Percentiles rank a stretch among this genome's conserved stretches.
Evolutionary conservation across 2,113 vertebrate genomes (phyloP).

Genomic region (Guaruba guarouba): DNA sequence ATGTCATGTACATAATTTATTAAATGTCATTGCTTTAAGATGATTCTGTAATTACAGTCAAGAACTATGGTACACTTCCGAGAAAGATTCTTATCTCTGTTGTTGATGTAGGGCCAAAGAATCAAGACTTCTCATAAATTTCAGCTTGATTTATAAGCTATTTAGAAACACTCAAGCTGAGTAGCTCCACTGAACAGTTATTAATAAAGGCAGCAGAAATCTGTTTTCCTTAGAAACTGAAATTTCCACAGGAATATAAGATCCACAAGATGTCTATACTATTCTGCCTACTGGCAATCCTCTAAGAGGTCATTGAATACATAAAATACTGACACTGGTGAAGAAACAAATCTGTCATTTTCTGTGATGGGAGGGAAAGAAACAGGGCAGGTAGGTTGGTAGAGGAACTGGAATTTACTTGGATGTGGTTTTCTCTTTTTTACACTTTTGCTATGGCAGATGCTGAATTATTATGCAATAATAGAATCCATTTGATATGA

Average conservation of each 20-base stretch:
- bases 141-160: background rate
- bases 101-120: background rate
- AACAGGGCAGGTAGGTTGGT: background rate
- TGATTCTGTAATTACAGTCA: background rate
- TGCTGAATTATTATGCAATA: conserved; percentile 24
- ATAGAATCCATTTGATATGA: background rate
- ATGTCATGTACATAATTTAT: background rate
- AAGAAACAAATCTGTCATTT: background rate
- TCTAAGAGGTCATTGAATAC: background rate
- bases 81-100: background rate
- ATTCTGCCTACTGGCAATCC: background rate
- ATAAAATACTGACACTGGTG: background rate
- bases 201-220: background rate
- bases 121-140: background rate
- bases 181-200: background rate
- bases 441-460: background rate
- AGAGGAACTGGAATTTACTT: background rate
- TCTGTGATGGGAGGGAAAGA: background rate
- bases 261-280: background rate
- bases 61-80: background rate
- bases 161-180: background rate
- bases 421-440: background rate
- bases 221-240: background rate
- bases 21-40: background rate
- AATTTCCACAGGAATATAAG: background rate